Evolutionary conservation across 2,888 invertebrate species (phyloP), one percentile per base, ranked within the genome.

Genomic region (Drosophila colorata): DNA sequence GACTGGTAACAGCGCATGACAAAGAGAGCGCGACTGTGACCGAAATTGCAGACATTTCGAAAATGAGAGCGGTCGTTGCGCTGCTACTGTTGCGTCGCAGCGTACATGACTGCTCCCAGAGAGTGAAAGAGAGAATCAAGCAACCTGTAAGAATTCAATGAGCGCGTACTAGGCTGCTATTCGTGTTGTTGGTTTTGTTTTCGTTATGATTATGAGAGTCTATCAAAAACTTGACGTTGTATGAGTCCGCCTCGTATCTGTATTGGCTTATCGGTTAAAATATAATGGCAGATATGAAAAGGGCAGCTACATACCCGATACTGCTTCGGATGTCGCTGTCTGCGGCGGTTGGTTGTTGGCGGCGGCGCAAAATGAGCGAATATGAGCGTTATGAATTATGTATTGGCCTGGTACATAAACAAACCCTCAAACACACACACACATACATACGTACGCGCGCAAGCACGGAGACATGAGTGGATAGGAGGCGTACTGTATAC

Each of bases 311-410:
- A 55, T 67, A 67, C 53, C 69, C 75, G 59, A 67, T 51, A 72
- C 55, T 41, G 60, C 40, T 44, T 44, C 23, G 23, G 43, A 43
- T 67, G 69, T 35, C 68, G 78, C 48, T 72, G 76, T 55, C 74
- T 64, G 67, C 65, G 56, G 70, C 68, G 64, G 69, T 73, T 66
- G 70, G 72, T 38, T 68, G 63, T 49, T 61, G 65, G 65, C 60
- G 48, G 48, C 67, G 69, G 49, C 66, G 79, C 86, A 80, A 87
- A 79, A 79, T 87, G 90, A 86, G 87, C 78, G 85, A 90, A 90
- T 90, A 90, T 90, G 90, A 90, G 90, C 82, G 80, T 88, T 90
- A 90, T 90, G 90, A 90, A 90, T 90, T 90, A 90, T 90, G 88
- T 90, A 89, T 78, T 80, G 81, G 79, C 63, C 61, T 51, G 40